A percentile compares a stretch with the other conserved stretches of the same genome.
Conservation (phyloP, 2,113 vertebrate species). For the Apodemus sylvaticus region DNA sequence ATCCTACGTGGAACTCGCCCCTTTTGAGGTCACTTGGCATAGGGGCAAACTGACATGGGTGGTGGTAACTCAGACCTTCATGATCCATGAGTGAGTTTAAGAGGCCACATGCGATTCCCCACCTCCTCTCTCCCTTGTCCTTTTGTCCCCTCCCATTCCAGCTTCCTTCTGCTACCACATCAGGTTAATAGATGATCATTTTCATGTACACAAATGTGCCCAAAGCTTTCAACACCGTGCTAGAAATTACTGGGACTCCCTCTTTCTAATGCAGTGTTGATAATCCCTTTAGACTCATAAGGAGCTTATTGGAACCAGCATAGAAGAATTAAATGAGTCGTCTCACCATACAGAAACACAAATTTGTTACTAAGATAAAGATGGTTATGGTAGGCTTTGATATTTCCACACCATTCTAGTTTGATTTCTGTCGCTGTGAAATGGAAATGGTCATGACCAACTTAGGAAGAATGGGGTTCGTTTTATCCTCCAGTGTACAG, state of each 20-base stretch:
- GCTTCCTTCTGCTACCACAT: background rate
- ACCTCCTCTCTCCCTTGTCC: background rate
- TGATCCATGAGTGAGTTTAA: background rate
- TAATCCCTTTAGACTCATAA: constrained; percentile 67
- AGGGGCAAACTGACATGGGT: background rate
- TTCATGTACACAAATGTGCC: constrained; percentile 45
- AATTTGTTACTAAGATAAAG: constrained; percentile 61
- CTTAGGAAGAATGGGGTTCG: background rate
- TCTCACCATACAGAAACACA: constrained; percentile 62
- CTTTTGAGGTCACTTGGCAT: background rate
- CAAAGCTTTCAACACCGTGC: constrained; percentile 61
- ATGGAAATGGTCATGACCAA: background rate
- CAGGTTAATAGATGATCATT: constrained; percentile 41
- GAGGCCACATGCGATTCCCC: fast-evolving
- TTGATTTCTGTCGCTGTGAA: background rate
- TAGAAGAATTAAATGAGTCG: constrained; percentile 70
- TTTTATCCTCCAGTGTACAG: background rate
- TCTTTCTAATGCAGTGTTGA: constrained; percentile 61
- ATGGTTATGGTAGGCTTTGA: constrained; percentile 54
- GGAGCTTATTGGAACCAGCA: constrained; percentile 63
- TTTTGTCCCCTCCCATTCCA: background rate
- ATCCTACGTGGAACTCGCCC: background rate
- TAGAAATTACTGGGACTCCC: constrained; percentile 62
- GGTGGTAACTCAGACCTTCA: background rate
- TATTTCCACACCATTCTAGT: background rate